A percentile compares a stretch with the other conserved stretches of the same genome.
Conservation (phyloP, 2,888 invertebrate genomes). For the Sinelater perroti region DNA sequence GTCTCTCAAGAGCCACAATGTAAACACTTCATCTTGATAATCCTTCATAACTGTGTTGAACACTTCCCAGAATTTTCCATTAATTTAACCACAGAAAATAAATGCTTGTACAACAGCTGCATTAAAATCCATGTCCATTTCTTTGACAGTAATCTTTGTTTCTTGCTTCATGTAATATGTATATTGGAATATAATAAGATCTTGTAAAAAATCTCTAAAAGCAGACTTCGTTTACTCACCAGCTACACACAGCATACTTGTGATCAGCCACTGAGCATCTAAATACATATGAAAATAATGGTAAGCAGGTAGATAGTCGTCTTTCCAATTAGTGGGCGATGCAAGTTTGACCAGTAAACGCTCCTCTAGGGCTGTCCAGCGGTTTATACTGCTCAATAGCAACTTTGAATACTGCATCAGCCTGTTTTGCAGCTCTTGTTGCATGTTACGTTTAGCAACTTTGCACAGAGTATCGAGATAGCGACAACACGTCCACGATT, state of each 20-base stretch:
- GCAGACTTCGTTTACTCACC: too few relatives aligned
- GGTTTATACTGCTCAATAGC: conserved; percentile 34
- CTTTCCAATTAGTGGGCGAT: conserved; percentile 20
- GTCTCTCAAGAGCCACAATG: conserved; percentile 50
- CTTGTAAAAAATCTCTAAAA: too few relatives aligned
- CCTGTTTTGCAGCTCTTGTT: conserved; percentile 9
- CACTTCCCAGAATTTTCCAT: conserved; percentile 55
- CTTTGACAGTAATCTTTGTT: too few relatives aligned
- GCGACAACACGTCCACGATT: conserved; percentile 35
- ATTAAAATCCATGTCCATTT: too few relatives aligned
- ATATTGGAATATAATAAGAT: conserved; percentile 47
- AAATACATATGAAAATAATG: conserved; percentile 44
- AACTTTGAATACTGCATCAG: conserved; percentile 20
- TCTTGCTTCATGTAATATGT: conserved; percentile 44
- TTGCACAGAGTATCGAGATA: conserved; percentile 27
- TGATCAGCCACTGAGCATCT: conserved; percentile 35
- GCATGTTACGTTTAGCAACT: too few relatives aligned
- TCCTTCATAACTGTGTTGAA: conserved; percentile 49
- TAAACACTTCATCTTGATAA: conserved; percentile 48
- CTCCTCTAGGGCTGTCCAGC: conserved; percentile 35
- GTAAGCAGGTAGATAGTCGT: conserved; percentile 31
- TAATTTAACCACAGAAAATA: too few relatives aligned
- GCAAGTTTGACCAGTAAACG: conserved; percentile 31
- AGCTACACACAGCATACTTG: too few relatives aligned
- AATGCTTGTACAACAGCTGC: too few relatives aligned